Percentiles rank a stretch among this genome's conserved stretches.
Evolutionary conservation across 1,140 invertebrate species (phyloP).

Genomic region (Tribolium madens): DNA sequence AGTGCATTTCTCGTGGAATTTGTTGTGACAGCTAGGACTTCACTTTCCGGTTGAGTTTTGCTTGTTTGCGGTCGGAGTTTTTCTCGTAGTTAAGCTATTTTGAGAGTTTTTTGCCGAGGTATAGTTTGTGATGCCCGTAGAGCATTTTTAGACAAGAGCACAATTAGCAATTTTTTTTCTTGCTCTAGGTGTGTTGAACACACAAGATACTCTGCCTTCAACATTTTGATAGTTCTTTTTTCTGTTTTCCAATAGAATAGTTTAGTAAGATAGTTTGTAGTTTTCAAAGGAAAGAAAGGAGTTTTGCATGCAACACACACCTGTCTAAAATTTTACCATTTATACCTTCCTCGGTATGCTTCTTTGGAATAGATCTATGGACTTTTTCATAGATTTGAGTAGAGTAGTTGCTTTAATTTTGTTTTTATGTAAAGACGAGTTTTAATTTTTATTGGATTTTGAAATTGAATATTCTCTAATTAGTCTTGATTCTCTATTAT

Average conservation of each 20-base stretch:
- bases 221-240: constrained; percentile 38
- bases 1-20: too few relatives aligned
- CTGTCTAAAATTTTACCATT: constrained; percentile 24
- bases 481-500: constrained; percentile 11
- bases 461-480: neutral
- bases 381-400: constrained; percentile 27
- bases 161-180: constrained; percentile 44
- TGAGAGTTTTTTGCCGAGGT: constrained; percentile 59
- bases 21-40: too few relatives aligned
- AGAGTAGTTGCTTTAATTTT: constrained; percentile 11
- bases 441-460: neutral
- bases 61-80: constrained; percentile 14
- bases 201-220: constrained; percentile 50
- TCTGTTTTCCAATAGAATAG: constrained; percentile 28
- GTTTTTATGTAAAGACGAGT: neutral
- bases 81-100: constrained; percentile 27
- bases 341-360: constrained; percentile 49
- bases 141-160: constrained; percentile 50
- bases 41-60: neutral
- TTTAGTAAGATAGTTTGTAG: constrained; percentile 23
- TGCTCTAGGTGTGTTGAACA: constrained; percentile 39
- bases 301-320: constrained; percentile 16
- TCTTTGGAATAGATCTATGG: constrained; percentile 46
- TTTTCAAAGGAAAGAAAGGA: neutral
- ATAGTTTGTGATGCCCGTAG: constrained; percentile 62